phyloP scores from a whole-genome alignment of 2,888 invertebrate genomes.

The Chrysolina haemoptera region DNA sequence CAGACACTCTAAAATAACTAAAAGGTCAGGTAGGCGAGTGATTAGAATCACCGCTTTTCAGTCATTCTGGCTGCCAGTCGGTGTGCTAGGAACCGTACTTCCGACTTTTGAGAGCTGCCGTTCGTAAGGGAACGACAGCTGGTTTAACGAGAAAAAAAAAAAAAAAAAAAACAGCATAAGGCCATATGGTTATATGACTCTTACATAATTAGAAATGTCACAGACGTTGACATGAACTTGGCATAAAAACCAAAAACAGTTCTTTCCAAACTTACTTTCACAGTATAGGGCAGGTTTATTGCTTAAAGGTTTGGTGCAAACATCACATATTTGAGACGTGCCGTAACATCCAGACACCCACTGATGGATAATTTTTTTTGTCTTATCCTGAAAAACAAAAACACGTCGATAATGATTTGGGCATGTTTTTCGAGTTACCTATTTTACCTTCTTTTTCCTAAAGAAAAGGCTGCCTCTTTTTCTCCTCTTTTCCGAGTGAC shows the following conservation, averaged over 20 bases:
- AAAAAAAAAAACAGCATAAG: too few relatives aligned
- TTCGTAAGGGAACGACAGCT: too few relatives aligned
- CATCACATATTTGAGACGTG: constrained; percentile 80
- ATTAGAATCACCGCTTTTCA: too few relatives aligned
- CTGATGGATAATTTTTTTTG: constrained; percentile 81
- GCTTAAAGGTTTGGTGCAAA: constrained; percentile 83
- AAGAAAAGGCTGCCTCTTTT: constrained; percentile 93
- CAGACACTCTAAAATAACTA: too few relatives aligned
- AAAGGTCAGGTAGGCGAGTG: too few relatives aligned
- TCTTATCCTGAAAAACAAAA: constrained; percentile 76
- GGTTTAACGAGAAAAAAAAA: too few relatives aligned
- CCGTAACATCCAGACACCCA: constrained; percentile 81
- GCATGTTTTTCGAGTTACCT: neutral
- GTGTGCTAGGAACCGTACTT: too few relatives aligned
- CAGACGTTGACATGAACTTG: too few relatives aligned
- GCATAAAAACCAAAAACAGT: neutral
- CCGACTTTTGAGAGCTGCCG: too few relatives aligned
- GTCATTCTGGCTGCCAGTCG: too few relatives aligned
- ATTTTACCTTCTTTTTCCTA: constrained; percentile 86
- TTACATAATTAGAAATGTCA: neutral
- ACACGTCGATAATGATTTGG: neutral
- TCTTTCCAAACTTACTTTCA: constrained; percentile 77
- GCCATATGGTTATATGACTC: too few relatives aligned
- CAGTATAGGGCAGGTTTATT: constrained; percentile 89
- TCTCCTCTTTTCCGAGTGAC: constrained; percentile 87